Base-by-base conservation (phyloP, 1,140 invertebrate species). In the Orchesella cincta region DNA sequence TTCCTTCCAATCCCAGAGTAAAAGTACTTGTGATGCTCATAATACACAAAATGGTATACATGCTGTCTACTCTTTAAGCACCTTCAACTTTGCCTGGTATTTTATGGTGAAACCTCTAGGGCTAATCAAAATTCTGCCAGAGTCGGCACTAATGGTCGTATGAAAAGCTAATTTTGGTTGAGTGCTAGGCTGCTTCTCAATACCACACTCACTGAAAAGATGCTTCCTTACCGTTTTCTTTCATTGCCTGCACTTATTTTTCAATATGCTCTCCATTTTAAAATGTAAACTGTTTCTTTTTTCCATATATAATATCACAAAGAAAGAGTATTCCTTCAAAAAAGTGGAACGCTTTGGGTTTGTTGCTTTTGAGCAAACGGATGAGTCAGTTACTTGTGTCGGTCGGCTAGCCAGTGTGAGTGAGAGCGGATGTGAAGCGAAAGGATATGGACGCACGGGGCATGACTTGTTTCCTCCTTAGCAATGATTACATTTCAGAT, bases 121-220 rank as follows among this genome's bases (percentile, higher is more conserved):
- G 23, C 62, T 67, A 67, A 67, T 67, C 62, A 67, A 67, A 67
- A 67, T 67, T 67, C 62, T 67, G 62, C 62, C 26, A 67, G 62
- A 57, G 54, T 57, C n/a, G 12, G 23, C 54, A 57, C 14, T 57
- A 57, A 57, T 57, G 54, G 12, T 57, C 14, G 12, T 18, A 57
- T 57, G 54, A 57, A n/a, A 57, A 57, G 54, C 54, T 57, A 57
- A 57, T 57, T 57, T 23, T 5, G 26, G 12, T 57, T 57, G 14
- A 57, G 54, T 26, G 12, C 54, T 23, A 57, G 54, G 54, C 12
- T 57, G 26, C 54, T 18, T 57, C n/a, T 57, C 54, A 57, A 57
- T 57, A 57, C 54, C 14, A 26, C 23, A 57, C n/a, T 57, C 3
- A 5, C 62, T 29, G 28, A 67, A 67, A 67, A 67, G 8, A 8